Conservation (phyloP, 2,113 vertebrate species). For the Notothenia rossii region DNA sequence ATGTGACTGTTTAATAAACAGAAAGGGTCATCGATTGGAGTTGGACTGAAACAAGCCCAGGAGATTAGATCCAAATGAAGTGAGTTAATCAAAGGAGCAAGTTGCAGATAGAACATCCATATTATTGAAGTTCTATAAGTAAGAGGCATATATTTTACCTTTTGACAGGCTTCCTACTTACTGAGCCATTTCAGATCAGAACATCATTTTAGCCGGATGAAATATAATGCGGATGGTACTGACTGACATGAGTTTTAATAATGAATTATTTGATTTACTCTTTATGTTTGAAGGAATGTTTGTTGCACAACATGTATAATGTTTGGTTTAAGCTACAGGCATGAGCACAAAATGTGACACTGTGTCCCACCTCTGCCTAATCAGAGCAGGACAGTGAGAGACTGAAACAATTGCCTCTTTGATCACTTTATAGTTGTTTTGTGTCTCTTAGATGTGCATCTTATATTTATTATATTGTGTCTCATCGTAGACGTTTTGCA, state of each 20-base stretch:
- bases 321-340: neutral
- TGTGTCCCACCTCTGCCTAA: neutral
- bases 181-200: conserved; percentile 47
- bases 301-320: neutral
- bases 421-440: neutral
- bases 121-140: conserved; percentile 81
- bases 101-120: conserved; percentile 73
- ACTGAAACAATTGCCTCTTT: neutral
- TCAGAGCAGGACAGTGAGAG: neutral
- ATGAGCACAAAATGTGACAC: neutral
- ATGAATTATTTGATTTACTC: no score
- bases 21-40: conserved; percentile 62
- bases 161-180: conserved; percentile 64
- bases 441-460: no score
- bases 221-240: conserved; percentile 17
- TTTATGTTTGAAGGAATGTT: neutral
- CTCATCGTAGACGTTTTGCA: neutral
- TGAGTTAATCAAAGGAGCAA: conserved; percentile 81
- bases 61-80: conserved; percentile 74
- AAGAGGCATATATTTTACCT: conserved; percentile 69
- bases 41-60: conserved; percentile 65
- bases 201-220: conserved; percentile 25
- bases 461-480: no score
- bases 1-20: conserved; percentile 72
- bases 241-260: neutral